Percentiles rank a stretch among this genome's conserved stretches.
phyloP scores from a whole-genome alignment of 2,797 vertebrate species.

The Heterohyrax brucei region DNA sequence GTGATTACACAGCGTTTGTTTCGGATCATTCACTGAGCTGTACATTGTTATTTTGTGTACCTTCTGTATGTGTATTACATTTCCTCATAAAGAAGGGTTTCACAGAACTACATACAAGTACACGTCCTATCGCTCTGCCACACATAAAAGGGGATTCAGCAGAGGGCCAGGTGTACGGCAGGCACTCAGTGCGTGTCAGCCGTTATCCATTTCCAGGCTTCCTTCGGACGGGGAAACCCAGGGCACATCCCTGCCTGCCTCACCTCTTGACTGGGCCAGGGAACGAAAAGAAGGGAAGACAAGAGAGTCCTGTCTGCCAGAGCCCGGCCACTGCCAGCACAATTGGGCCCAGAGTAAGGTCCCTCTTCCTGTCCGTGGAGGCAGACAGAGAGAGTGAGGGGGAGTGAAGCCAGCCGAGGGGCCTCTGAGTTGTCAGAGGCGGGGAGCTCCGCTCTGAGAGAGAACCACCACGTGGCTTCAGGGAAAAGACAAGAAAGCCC shows the following conservation, averaged over 20 bases:
- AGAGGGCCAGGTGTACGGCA: not conserved
- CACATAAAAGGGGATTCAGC: not conserved
- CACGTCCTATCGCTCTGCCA: not conserved
- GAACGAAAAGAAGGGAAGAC: not conserved
- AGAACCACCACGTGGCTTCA: conserved; percentile 43
- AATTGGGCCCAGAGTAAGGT: not conserved
- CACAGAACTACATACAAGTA: not conserved
- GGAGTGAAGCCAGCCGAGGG: not conserved
- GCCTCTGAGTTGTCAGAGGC: not conserved
- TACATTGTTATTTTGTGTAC: not conserved
- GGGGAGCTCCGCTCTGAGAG: conserved; percentile 34
- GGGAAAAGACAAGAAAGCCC: conserved; percentile 59
- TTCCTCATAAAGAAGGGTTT: not conserved
- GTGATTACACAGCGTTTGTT: not conserved
- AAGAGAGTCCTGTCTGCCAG: too few species aligned
- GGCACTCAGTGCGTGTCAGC: not conserved
- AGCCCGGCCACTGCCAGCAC: not conserved
- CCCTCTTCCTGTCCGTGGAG: not conserved
- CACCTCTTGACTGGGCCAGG: not conserved
- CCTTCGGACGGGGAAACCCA: not conserved
- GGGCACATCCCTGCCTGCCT: not conserved
- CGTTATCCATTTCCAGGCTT: not conserved
- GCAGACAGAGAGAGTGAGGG: not conserved
- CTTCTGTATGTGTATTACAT: not conserved
- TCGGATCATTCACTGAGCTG: not conserved